Percentiles rank a stretch among this genome's conserved stretches.
Evolutionary conservation across 2,888 invertebrate genomes (phyloP).

Genomic region (Aphidoletes aphidimyza): DNA sequence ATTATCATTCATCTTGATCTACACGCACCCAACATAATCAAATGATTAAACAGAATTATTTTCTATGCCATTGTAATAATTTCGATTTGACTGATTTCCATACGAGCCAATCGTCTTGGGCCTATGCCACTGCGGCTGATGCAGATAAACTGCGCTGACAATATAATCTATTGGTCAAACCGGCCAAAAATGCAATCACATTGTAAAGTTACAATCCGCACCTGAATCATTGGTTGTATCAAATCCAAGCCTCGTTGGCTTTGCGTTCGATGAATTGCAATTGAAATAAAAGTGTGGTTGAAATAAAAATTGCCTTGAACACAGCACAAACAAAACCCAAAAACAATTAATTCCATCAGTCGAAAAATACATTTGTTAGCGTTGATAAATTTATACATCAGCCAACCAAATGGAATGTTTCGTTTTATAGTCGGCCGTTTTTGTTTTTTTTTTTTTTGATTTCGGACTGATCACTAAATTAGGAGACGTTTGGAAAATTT

Average conservation of each 20-base stretch:
- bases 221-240: too few species aligned
- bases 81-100: slow-evolving; percentile 19
- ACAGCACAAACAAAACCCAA: background rate
- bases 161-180: slow-evolving; percentile 30
- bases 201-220: background rate
- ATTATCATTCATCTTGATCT: too few species aligned
- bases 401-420: background rate
- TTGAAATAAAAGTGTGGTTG: background rate
- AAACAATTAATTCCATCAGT: background rate
- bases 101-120: too few species aligned
- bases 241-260: too few species aligned
- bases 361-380: slow-evolving; percentile 12
- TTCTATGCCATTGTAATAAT: slow-evolving; percentile 2
- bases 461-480: slow-evolving; percentile 8
- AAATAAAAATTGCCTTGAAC: too few species aligned
- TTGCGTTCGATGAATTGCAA: background rate
- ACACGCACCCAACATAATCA: too few species aligned
- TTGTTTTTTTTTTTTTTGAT: too few species aligned
- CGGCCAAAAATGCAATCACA: background rate
- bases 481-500: slow-evolving; percentile 2
- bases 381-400: slow-evolving; percentile 31
- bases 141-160: background rate
- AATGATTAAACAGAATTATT: slow-evolving; percentile 1
- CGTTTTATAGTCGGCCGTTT: too few species aligned
- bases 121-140: too few species aligned